phyloP scores from a whole-genome alignment of 2,797 vertebrate genomes.

The Coccyzus lansbergi region DNA sequence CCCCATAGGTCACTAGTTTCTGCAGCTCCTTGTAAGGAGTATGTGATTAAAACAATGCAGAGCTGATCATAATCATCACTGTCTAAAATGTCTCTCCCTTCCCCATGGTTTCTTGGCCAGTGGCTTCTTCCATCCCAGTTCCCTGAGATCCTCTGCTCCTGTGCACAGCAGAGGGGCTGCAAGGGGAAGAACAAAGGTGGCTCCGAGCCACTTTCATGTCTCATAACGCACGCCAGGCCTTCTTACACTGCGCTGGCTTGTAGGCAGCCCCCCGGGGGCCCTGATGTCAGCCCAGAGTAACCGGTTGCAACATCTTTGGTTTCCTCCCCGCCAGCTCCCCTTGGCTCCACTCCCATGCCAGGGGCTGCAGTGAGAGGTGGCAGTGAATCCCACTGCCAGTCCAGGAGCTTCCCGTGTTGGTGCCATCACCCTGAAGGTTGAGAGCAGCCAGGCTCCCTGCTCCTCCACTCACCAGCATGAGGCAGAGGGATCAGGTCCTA shows the following conservation, averaged over 20 bases:
- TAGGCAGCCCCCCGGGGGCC: not conserved
- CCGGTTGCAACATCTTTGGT: not conserved
- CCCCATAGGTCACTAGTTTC: not conserved
- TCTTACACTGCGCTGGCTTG: not conserved
- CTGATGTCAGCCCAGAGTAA: not conserved
- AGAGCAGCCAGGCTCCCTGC: not conserved
- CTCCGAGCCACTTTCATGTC: not conserved
- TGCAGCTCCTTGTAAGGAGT: not conserved
- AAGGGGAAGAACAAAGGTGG: constrained; percentile 47
- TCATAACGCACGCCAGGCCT: not conserved
- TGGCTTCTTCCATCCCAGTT: not conserved
- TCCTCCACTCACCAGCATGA: not conserved
- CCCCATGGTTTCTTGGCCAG: not conserved
- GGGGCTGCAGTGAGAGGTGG: not conserved
- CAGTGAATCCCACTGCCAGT: not conserved
- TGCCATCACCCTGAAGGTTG: not conserved
- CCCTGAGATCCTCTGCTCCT: not conserved
- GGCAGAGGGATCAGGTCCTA: not conserved
- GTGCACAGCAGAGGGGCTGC: not conserved
- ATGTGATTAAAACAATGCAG: not conserved
- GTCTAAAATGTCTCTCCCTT: not conserved
- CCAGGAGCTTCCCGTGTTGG: not conserved
- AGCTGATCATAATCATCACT: not conserved
- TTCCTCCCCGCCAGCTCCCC: not conserved
- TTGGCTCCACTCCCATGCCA: not conserved